A percentile compares a stretch with the other conserved stretches of the same genome.
These are phyloP conservation scores for Zaprionus lachaisei DNA, from an alignment of 1,140 invertebrate species.

Conservation along the genomic window DNA sequence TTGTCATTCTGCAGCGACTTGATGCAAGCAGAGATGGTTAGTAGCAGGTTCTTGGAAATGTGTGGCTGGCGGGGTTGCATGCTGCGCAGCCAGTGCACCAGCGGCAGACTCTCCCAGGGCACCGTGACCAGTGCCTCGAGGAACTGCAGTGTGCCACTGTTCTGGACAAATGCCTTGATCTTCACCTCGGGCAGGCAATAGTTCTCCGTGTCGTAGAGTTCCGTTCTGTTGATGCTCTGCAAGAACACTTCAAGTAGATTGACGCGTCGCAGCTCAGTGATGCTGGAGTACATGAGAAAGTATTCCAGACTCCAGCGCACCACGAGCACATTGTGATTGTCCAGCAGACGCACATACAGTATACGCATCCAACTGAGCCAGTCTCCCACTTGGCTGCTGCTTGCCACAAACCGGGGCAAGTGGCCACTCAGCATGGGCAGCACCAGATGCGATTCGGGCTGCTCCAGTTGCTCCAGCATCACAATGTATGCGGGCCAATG, in stretches of 20 bases:
- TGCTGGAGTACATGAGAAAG: slow-evolving; percentile 26
- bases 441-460: slow-evolving; percentile 86
- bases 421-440: slow-evolving; percentile 83
- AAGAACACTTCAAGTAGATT: slow-evolving; percentile 39
- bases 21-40: slow-evolving; percentile 39
- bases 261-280: slow-evolving; percentile 16
- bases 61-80: slow-evolving; percentile 29
- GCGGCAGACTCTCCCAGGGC: slow-evolving; percentile 48
- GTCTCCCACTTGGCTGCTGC: slow-evolving; percentile 14
- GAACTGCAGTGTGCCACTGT: slow-evolving; percentile 25
- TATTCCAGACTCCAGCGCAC: slow-evolving; percentile 81
- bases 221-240: slow-evolving; percentile 41
- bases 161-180: slow-evolving; percentile 26
- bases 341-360: slow-evolving; percentile 82
- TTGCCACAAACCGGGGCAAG: slow-evolving; percentile 42
- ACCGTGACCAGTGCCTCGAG: slow-evolving; percentile 35
- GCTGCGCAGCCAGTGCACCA: slow-evolving; percentile 45
- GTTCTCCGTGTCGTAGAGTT: slow-evolving; percentile 48
- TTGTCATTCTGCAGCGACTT: slow-evolving; percentile 47
- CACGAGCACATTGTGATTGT: slow-evolving; percentile 83
- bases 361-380: slow-evolving; percentile 76
- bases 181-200: slow-evolving; percentile 25
- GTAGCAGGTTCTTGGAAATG: slow-evolving; percentile 25
- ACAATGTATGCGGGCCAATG: slow-evolving; percentile 51
- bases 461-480: slow-evolving; percentile 86